Percentiles rank a stretch among this genome's conserved stretches.
phyloP scores from a whole-genome alignment of 2,113 vertebrate genomes.

The Axis porcinus region DNA sequence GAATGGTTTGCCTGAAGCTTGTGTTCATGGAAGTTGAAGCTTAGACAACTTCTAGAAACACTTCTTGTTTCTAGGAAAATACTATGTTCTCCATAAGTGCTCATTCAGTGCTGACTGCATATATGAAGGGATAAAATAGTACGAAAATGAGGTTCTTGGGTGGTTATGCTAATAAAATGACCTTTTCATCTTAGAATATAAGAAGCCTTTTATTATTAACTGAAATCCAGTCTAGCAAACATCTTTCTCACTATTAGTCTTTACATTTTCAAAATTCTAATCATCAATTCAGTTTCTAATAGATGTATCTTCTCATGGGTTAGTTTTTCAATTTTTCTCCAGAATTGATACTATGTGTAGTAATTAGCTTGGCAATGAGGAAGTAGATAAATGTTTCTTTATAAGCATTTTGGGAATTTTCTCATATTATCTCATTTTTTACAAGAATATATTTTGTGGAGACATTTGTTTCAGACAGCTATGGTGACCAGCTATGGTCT shows the following conservation, averaged over 20 bases:
- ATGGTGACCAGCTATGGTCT: background rate
- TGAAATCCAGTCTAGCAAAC: background rate
- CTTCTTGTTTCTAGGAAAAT: background rate
- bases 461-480: background rate
- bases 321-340: background rate
- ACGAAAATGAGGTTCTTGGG: background rate
- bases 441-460: background rate
- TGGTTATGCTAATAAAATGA: background rate
- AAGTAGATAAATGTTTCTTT: background rate
- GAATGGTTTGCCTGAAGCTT: background rate
- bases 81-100: background rate
- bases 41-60: background rate
- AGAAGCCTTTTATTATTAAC: constrained; percentile 16
- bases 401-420: background rate
- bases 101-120: background rate
- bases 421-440: background rate
- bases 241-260: background rate
- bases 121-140: background rate
- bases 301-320: background rate
- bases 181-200: background rate
- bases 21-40: background rate
- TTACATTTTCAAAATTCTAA: background rate
- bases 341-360: background rate
- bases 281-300: background rate
- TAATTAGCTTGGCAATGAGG: background rate